These are phyloP conservation scores for Meloe dianella DNA, from an alignment of 2,888 invertebrate genomes.

Conservation along the genomic window DNA sequence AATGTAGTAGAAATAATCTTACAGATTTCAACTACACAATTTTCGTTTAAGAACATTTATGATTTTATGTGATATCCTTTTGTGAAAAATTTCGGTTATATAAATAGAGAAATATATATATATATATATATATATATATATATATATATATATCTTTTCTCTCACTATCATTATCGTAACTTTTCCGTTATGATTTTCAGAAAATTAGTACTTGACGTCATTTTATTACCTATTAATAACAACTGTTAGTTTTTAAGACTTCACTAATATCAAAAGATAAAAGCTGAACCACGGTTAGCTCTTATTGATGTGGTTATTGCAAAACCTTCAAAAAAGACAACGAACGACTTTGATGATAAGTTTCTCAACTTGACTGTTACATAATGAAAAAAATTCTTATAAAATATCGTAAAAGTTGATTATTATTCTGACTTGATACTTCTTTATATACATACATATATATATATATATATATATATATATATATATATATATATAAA, in stretches of 20 bases:
- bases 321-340: no score
- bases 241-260: slow-evolving; percentile 18
- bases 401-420: not conserved
- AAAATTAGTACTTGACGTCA: slow-evolving; percentile 17
- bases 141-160: no score
- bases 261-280: slow-evolving; percentile 21
- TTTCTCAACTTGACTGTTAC: not conserved
- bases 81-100: not conserved
- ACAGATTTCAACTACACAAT: slow-evolving; percentile 12
- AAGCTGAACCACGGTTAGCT: slow-evolving; percentile 15
- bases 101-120: no score
- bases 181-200: slow-evolving; percentile 10
- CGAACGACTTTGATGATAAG: no score
- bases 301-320: slow-evolving; percentile 21
- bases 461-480: no score
- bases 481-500: no score
- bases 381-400: not conserved
- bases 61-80: slow-evolving; percentile 7
- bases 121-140: no score
- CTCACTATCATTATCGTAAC: slow-evolving; percentile 8
- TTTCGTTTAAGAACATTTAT: slow-evolving; percentile 15
- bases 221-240: slow-evolving; percentile 21
- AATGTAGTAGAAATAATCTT: slow-evolving; percentile 27
- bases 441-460: no score
- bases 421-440: not conserved